Evolutionary conservation across 2,113 vertebrate genomes (phyloP).

Genomic region (Promerops cafer): DNA sequence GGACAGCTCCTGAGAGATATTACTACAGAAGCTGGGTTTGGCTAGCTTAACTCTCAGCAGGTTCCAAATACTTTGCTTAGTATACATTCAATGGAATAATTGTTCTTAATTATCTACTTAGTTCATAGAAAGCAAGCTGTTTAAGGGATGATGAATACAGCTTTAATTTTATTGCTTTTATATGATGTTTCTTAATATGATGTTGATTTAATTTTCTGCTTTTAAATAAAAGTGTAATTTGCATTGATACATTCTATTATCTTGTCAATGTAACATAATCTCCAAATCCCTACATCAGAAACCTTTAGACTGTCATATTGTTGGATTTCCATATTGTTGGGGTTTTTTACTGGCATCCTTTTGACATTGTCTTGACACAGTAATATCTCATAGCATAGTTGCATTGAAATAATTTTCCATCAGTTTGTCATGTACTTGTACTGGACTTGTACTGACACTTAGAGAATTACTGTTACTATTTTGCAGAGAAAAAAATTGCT

Average conservation of each 20-base stretch:
- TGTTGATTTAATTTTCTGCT: not conserved
- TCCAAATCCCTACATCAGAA: not conserved
- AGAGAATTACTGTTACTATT: not conserved
- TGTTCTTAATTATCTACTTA: not conserved
- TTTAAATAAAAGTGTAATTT: not conserved
- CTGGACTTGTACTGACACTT: not conserved
- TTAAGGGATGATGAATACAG: not conserved
- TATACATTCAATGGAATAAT: not conserved
- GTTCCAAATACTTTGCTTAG: not conserved
- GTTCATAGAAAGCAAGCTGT: not conserved
- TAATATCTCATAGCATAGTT: not conserved
- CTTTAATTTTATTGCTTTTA: not conserved
- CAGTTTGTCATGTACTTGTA: not conserved
- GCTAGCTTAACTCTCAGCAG: not conserved
- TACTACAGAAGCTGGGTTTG: not conserved
- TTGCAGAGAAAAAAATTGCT: not conserved
- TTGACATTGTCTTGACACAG: not conserved
- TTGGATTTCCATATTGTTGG: not conserved
- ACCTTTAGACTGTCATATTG: not conserved
- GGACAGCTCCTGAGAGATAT: not conserved
- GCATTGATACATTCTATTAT: not conserved
- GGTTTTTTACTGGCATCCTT: not conserved
- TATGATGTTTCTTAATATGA: not conserved
- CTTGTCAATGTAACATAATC: not conserved
- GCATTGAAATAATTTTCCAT: constrained; percentile 5